A percentile compares a stretch with the other conserved stretches of the same genome.
These are phyloP conservation scores for Protomyctophum bolini DNA, from an alignment of 2,113 vertebrate genomes.

Conservation along the genomic window DNA sequence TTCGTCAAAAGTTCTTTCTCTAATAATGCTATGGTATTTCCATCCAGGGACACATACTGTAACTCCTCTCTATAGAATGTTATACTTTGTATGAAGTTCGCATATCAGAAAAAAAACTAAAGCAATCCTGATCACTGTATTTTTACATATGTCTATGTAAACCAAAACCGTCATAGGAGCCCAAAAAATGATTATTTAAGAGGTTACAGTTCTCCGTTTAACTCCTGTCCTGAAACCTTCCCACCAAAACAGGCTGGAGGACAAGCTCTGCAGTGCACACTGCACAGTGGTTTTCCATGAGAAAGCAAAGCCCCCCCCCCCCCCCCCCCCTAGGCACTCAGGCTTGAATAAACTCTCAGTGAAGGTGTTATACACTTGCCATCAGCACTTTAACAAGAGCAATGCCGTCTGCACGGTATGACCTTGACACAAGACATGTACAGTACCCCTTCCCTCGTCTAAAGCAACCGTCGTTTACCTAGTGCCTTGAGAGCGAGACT, in stretches of 20 bases:
- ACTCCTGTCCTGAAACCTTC: conserved; percentile 12
- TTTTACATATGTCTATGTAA: too few species aligned
- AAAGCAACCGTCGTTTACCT: conserved; percentile 5
- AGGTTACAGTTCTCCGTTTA: conserved; percentile 42
- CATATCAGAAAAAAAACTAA: too few species aligned
- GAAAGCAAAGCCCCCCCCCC: conserved; percentile 9
- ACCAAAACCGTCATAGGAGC: too few species aligned
- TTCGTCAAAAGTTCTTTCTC: conserved; percentile 15
- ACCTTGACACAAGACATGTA: conserved; percentile 33
- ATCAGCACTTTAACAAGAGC: conserved; percentile 42
- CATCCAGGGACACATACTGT: neutral
- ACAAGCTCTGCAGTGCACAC: conserved; percentile 16
- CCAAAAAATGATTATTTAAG: neutral
- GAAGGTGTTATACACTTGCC: conserved; percentile 27
- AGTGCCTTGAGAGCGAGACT: neutral
- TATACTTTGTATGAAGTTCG: too few species aligned
- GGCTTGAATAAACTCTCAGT: conserved; percentile 42
- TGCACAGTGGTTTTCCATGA: conserved; percentile 19
- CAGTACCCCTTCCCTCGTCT: neutral
- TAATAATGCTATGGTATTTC: neutral
- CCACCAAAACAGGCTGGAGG: conserved; percentile 22
- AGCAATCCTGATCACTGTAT: too few species aligned
- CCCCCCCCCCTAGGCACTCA: conserved; percentile 17
- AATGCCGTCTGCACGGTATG: conserved; percentile 18
- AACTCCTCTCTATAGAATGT: neutral